Evolutionary conservation across 2,888 invertebrate species (phyloP), one percentile per base, ranked within the genome.

Genomic region (Argyresthia albistria): DNA sequence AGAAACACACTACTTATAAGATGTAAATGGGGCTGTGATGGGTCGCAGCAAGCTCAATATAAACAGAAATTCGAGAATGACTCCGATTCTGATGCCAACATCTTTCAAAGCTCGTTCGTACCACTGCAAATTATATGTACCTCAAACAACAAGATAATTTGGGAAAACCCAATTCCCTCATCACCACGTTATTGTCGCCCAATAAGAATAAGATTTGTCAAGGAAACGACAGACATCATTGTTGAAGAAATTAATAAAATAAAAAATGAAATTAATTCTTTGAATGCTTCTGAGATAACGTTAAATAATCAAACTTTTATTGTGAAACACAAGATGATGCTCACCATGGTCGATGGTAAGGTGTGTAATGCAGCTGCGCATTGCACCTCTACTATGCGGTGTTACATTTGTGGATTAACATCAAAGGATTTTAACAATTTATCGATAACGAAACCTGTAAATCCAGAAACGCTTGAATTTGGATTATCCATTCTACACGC

Each of bases 301-400:
- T 9, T 36, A 9, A 36, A 36, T 36, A 36, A 7, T 36, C 9
- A 8, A 8, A 36, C 36, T 36, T 16, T 39, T 12, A 39, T 4
- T 15, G 8, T 42, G 12, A 50, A 39, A n/a, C n/a, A n/a, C n/a
- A n/a, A n/a, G n/a, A n/a, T n/a, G n/a, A n/a, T n/a, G n/a, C 37
- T 57, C 7, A 64, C 62, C 36, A 64, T 64, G 67, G 55, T 70
- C 10, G 65, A 70, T 54, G 68, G 60, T 6, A 73, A 71, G 55
- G 64, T 71, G 0, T 69, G 63, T 53, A 70, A 72, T 58, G 67
- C 68, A 36, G 65, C 65, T 11, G 47, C 52, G 8, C 35, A 46
- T 10, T 47, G 47, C 6, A 52, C 42, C 35, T 52, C 52, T n/a
- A 4, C 52, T 15, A 47, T 4, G 14, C 16, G 48, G 6, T 52